Base-by-base conservation (phyloP, 2,888 invertebrate species). In the Drosophila fulvimacula region DNA sequence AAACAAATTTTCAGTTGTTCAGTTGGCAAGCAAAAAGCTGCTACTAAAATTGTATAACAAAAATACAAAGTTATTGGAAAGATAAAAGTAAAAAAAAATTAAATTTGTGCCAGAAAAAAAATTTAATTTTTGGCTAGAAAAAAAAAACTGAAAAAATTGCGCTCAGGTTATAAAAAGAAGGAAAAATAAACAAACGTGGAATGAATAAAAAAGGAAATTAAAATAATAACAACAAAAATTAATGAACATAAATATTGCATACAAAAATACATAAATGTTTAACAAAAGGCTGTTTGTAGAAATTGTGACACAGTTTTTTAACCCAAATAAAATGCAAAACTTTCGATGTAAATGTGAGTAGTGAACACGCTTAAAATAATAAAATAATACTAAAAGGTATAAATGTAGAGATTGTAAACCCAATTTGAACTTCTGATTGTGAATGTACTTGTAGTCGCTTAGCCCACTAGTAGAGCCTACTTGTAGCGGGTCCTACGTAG, bases 261-360 rank as follows among this genome's bases (percentile, higher is more conserved):
- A 69, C 63, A 63, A 53, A 39, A 48, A 75, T 51, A 70, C 19
- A 65, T 81, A 74, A 65, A 67, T 82, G 88, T 91, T 90, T 89
- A 91, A 91, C 90, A 87, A 88, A 91, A 90, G 91, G 91, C 91
- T 91, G 91, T 91, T 90, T 89, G 90, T 91, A 90, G 88, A 90
- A 90, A 89, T 90, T 88, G 88, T 88, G 76, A 86, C 75, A 87
- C 81, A 88, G 86, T 89, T 81, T 86, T 79, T 89, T 73, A 68
- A 63, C 52, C 67, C 67, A 7, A 67, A 63, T n/a, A 62, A 62
- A 74, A 39, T 7, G 21, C 32, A 21, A 64, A 58, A 19, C 10
- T 51, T 63, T 78, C 46, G 53, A 63, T 81, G 80, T 85, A 85
- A 80, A 81, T 85, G 72, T 72, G 51, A 61, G 68, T 64, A 62